phyloP scores from a whole-genome alignment of 2,797 vertebrate species.

The Scyliorhinus canicula region DNA sequence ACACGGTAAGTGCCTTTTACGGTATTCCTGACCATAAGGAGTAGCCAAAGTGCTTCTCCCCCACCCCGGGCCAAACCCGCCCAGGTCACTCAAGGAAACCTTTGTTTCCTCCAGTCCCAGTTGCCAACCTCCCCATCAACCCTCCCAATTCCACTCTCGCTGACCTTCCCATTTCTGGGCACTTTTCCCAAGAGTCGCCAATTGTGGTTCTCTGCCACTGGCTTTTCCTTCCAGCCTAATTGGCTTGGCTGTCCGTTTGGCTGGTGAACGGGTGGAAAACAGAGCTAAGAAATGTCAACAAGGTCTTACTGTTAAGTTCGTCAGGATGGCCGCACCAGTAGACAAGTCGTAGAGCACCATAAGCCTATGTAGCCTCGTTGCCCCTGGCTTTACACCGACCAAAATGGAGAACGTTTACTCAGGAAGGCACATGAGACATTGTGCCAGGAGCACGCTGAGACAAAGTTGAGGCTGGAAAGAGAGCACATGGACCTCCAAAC shows the following conservation, averaged over 20 bases:
- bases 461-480: too few relatives aligned
- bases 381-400: too few relatives aligned
- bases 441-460: too few relatives aligned
- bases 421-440: too few relatives aligned
- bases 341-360: too few relatives aligned
- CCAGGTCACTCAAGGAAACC: too few relatives aligned
- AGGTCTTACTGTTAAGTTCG: not conserved
- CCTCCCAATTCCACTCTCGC: not conserved
- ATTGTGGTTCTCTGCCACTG: not conserved
- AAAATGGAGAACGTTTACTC: too few relatives aligned
- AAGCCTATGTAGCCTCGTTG: too few relatives aligned
- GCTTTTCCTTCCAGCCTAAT: not conserved
- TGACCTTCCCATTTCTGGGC: not conserved
- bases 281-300: not conserved
- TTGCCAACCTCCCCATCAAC: not conserved
- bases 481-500: too few relatives aligned
- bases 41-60: not conserved
- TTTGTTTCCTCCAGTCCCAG: too few relatives aligned
- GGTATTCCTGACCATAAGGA: not conserved
- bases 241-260: not conserved
- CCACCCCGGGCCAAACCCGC: too few relatives aligned
- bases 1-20: not conserved
- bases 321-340: too few relatives aligned
- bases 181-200: not conserved
- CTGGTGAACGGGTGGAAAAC: not conserved